Conservation (phyloP, 53 echinoderm and acorn worm genomes). For the Echinometra lucunter region DNA sequence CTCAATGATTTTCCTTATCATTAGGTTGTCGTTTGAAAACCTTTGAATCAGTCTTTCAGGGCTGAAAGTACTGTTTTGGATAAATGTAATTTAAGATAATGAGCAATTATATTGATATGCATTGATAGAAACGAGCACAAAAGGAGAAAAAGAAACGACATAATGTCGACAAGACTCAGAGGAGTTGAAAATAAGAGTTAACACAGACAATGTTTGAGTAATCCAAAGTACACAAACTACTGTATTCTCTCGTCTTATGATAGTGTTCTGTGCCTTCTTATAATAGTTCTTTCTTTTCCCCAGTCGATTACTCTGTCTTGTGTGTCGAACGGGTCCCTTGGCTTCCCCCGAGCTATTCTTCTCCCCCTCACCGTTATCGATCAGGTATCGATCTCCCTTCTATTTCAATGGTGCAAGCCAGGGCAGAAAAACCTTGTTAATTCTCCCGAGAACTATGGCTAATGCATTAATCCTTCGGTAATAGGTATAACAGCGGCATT, state of each 20-base stretch:
- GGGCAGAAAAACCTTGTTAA: neutral
- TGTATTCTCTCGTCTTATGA: neutral
- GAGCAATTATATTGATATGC: neutral
- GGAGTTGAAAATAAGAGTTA: neutral
- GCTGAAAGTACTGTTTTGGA: neutral
- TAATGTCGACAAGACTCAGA: neutral
- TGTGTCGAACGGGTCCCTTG: conserved; percentile 41
- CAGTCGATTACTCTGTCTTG: conserved; percentile 4
- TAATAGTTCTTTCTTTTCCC: neutral
- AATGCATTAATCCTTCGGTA: conserved; percentile 45
- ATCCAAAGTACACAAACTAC: neutral
- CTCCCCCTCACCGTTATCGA: conserved; percentile 54
- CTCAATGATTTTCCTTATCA: too few relatives aligned
- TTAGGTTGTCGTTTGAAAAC: neutral
- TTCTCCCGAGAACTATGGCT: conserved; percentile 17
- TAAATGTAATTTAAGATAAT: neutral
- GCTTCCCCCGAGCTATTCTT: neutral
- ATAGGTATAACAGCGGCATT: conserved; percentile 1
- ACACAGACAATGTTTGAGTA: neutral
- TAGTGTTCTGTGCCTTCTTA: neutral
- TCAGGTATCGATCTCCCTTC: conserved; percentile 11
- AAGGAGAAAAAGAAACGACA: neutral
- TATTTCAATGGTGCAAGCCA: neutral
- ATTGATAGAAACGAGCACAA: neutral
- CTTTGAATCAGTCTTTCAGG: neutral